Percentiles rank a stretch among this genome's conserved stretches.
Evolutionary conservation across 1,140 invertebrate genomes (phyloP).

Genomic region (Gonatopus flavifemur): DNA sequence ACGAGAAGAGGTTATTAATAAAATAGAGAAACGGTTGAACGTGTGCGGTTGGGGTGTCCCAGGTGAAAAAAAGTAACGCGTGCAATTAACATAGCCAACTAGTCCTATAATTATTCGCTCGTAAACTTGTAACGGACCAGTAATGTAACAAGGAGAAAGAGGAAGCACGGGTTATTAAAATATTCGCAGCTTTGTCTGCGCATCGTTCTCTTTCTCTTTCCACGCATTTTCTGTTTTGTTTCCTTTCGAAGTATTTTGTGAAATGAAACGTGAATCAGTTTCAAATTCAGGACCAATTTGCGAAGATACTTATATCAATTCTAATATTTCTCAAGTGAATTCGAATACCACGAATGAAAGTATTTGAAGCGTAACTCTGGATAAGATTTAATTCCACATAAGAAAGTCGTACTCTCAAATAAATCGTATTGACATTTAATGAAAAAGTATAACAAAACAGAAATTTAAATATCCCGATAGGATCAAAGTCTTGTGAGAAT

Average conservation of each 20-base stretch:
- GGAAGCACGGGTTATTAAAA: slow-evolving; percentile 31
- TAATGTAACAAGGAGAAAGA: slow-evolving; percentile 23
- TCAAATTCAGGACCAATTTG: neutral
- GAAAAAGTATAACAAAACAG: too few relatives aligned
- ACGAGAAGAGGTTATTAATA: too few relatives aligned
- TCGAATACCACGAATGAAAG: too few relatives aligned
- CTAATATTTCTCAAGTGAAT: too few relatives aligned
- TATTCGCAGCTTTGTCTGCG: slow-evolving; percentile 11
- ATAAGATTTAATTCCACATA: too few relatives aligned
- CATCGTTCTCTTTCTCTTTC: neutral
- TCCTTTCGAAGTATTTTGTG: neutral
- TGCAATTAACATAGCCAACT: slow-evolving; percentile 17
- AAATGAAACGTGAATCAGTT: neutral
- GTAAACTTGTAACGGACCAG: slow-evolving; percentile 27
- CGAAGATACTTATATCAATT: neutral
- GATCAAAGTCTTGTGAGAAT: too few relatives aligned
- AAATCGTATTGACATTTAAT: too few relatives aligned
- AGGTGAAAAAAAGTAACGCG: slow-evolving; percentile 13
- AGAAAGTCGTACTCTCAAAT: too few relatives aligned
- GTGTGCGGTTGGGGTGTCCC: slow-evolving; percentile 5
- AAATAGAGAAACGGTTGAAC: neutral
- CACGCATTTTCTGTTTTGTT: neutral
- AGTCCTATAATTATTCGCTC: slow-evolving; percentile 37
- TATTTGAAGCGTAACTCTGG: too few relatives aligned
- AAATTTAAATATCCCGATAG: too few relatives aligned